Percentiles rank a stretch among this genome's conserved stretches.
Conservation (phyloP, 2,113 vertebrate genomes). For the Abramis brama region DNA sequence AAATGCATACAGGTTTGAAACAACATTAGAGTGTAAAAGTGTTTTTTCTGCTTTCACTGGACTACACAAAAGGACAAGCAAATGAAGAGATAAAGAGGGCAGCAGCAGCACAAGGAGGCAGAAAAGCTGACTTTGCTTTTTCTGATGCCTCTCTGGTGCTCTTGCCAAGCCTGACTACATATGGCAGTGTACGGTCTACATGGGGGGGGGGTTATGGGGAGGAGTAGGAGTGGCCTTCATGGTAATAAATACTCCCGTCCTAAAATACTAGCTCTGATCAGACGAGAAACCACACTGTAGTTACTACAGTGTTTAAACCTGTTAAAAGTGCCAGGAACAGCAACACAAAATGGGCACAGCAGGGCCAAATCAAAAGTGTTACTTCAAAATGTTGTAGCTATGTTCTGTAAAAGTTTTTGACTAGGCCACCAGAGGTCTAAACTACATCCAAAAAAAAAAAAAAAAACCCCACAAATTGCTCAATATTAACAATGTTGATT, state of each 20-base stretch:
- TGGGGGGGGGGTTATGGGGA: background rate
- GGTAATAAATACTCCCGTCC: conserved; percentile 27
- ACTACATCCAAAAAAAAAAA: background rate
- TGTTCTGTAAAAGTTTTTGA: background rate
- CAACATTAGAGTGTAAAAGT: background rate
- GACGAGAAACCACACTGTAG: background rate
- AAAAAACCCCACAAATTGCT: background rate
- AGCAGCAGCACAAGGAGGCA: conserved; percentile 25
- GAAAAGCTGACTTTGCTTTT: conserved; percentile 20
- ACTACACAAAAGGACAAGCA: background rate
- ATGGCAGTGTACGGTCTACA: conserved; percentile 35
- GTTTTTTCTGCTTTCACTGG: background rate
- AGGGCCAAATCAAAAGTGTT: background rate
- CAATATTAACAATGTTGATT: background rate
- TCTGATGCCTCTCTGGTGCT: background rate
- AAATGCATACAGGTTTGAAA: background rate
- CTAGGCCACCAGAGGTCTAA: background rate
- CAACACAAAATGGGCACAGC: background rate
- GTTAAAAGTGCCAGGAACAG: background rate
- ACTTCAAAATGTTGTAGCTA: background rate
- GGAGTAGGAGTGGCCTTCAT: background rate
- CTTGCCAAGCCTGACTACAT: conserved; percentile 44
- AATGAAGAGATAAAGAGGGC: background rate
- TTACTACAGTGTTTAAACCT: background rate
- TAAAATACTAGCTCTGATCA: conserved; percentile 8